A percentile compares a stretch with the other conserved stretches of the same genome.
phyloP scores from a whole-genome alignment of 2,113 vertebrate genomes.

The Ageneiosus marmoratus region DNA sequence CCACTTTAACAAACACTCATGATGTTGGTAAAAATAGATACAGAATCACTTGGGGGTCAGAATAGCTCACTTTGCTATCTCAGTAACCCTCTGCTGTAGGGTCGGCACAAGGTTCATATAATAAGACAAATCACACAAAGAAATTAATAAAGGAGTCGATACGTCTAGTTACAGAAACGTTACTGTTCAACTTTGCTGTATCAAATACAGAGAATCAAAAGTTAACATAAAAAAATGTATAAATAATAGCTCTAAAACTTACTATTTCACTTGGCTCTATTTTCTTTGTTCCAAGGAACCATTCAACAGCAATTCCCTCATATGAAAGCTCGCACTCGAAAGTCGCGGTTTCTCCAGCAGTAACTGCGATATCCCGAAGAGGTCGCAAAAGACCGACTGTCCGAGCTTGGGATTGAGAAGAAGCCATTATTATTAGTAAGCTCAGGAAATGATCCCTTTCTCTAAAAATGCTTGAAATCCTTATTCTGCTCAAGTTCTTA shows the following conservation, averaged over 20 bases:
- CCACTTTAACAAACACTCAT: constrained; percentile 34
- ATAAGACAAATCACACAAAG: too few species aligned
- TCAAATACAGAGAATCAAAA: neutral
- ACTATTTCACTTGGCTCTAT: constrained; percentile 90
- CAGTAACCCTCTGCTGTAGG: constrained; percentile 18
- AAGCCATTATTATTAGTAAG: constrained; percentile 70
- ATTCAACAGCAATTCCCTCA: constrained; percentile 89
- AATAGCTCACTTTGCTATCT: constrained; percentile 50
- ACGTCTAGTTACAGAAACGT: neutral
- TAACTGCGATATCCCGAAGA: constrained; percentile 92
- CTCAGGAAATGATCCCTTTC: constrained; percentile 54
- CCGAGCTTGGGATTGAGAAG: constrained; percentile 81
- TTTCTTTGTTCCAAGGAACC: constrained; percentile 87
- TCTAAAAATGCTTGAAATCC: constrained; percentile 56
- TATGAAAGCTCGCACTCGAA: constrained; percentile 96
- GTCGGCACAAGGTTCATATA: constrained; percentile 31
- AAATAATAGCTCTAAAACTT: constrained; percentile 53
- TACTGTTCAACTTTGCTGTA: neutral
- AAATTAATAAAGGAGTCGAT: too few species aligned
- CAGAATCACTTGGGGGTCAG: constrained; percentile 34
- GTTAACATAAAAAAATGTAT: neutral
- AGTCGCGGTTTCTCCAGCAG: constrained; percentile 91
- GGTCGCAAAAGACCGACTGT: constrained; percentile 83
- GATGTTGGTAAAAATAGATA: constrained; percentile 57
- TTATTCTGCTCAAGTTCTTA: constrained; percentile 60